Evolutionary conservation across 1,140 invertebrate genomes (phyloP), one percentile per base, ranked within the genome.

Genomic region (Drosophila nikananu): DNA sequence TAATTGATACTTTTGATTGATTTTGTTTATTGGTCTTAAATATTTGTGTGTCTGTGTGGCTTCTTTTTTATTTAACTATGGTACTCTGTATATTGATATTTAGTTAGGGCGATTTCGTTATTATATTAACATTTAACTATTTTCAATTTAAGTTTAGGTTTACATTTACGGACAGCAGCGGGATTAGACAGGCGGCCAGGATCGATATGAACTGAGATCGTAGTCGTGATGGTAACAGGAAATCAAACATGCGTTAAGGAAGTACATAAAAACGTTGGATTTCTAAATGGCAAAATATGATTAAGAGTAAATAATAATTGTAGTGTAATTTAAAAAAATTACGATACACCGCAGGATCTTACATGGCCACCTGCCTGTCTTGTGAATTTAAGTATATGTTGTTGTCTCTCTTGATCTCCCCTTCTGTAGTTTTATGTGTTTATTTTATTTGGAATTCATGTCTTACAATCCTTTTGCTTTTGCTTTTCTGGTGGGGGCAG

Each of bases 91-190:
- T 77, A 42, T 79, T 68, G 68, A 78, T 66, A 84, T 81, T 84
- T 76, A 70, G 66, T 90, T 76, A 73, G 72, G 61, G 39, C 57
- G 37, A 63, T 81, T 61, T 66, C 15, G 32, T 52, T 27, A 67
- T 82, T 72, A 77, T 66, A 73, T 84, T 77, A 84, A 80, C 76
- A 86, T 76, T 86, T 87, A 87, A 66, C 83, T 86, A 86, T 87
- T 81, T 84, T 64, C 42, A 49, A 42, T 37, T 59, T 52, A 30
- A 39, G 27, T 77, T 71, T 51, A 62, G 41, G 71, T 63, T 59
- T 80, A 67, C 49, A 54, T 81, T 65, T 65, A 79, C 41, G 72
- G 52, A 67, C 66, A 68, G 44, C 35, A 74, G 71, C 57, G 46
- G 49, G 25, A 37, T 23, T 21, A n/a, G 46, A 37, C 62, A 68